Base-by-base conservation (phyloP, 2,888 invertebrate species). In the Paralinhomoeus sp. region DNA sequence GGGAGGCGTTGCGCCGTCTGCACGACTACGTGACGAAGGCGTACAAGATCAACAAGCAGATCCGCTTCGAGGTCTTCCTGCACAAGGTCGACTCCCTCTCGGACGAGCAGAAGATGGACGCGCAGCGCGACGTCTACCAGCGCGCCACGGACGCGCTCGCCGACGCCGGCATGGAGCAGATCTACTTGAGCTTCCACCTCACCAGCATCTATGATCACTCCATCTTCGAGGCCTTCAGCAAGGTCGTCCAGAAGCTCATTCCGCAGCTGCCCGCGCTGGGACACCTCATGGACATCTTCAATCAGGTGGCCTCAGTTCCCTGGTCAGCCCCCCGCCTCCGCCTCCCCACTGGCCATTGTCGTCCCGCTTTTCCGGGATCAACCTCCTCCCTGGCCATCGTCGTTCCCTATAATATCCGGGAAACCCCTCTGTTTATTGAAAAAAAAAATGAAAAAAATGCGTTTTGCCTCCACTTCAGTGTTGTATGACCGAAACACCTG, bases 131-230 rank as follows among this genome's bases (percentile, higher is more conserved):
- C 62, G 93, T 99, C 57, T 89, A 91, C 65, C 87, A 93, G 56
- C 70, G 87, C 54, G 87, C 91, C 2, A 85, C 80, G 45, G 91
- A 93, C 64, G 89, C 93, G 64, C 71, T 97, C 46, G 73, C 75
- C 24, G 89, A 93, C 66, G 77, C 80, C 71, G 75, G 73, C 23
- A 72, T 71, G 53, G 82, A 85, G 57, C 78, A 81, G 66, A 81
- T 85, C 34, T 36, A 60, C 34, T 46, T 24, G 31, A 51, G 51
- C 20, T 91, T 89, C 69, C 89, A 97, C 64, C 71, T 93, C 49
- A 97, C 93, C 22, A 93, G 91, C 48, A 99, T 99, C 53, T 99
- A 97, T 64, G 97, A 99, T 67, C 97, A 97, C 67, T 93, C 93
- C 51, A 97, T 99, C 67, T 99, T 97, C 69, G 97, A 99, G 69